Conservation (phyloP, 1,140 invertebrate genomes). For the Drosophila sp. region DNA sequence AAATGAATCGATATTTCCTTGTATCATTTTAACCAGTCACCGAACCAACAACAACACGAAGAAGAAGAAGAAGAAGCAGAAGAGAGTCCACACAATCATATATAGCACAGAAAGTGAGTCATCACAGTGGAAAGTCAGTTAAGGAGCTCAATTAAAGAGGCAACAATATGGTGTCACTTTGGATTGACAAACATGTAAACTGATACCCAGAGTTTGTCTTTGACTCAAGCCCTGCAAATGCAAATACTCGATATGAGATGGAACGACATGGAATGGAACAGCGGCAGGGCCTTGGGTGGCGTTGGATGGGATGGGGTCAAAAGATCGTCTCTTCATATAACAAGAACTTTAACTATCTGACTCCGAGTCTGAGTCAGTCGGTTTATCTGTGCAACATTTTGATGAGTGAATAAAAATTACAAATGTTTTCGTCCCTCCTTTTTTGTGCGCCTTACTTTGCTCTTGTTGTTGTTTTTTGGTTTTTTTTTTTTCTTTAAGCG, state of each 20-base stretch:
- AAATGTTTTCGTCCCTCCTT: constrained; percentile 1
- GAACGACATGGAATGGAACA: neutral
- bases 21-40: constrained; percentile 10
- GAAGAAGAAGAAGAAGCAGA: neutral
- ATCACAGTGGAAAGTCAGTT: constrained; percentile 37
- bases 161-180: constrained; percentile 36
- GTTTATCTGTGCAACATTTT: constrained; percentile 24
- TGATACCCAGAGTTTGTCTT: constrained; percentile 22
- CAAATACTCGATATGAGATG: constrained; percentile 4
- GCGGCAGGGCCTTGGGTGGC: neutral
- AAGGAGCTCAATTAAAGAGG: constrained; percentile 56
- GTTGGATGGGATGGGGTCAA: neutral
- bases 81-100: constrained; percentile 10
- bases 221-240: constrained; percentile 47
- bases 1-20: constrained; percentile 2
- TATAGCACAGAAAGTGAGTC: constrained; percentile 47
- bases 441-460: neutral
- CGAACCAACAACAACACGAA: neutral
- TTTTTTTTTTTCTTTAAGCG: constrained; percentile 47
- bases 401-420: constrained; percentile 19
- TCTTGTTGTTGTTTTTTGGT: constrained; percentile 19
- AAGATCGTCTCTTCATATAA: constrained; percentile 1
- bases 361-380: constrained; percentile 9
- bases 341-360: constrained; percentile 26
- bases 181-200: constrained; percentile 34